These are phyloP conservation scores for Leucophenga varia DNA, from an alignment of 1,140 invertebrate species.

Conservation along the genomic window DNA sequence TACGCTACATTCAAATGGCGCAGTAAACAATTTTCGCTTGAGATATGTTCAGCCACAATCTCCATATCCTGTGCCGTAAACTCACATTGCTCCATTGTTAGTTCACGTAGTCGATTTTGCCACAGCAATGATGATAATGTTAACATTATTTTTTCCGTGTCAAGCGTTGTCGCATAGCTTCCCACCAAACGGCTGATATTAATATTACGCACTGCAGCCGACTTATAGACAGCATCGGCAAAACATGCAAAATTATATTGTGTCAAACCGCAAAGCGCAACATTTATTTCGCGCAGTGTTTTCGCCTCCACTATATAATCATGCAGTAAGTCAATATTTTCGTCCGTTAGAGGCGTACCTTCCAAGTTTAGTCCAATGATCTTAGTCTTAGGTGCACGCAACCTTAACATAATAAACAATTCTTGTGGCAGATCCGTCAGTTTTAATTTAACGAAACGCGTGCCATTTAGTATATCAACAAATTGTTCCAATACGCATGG, in stretches of 20 bases:
- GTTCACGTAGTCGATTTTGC: constrained; percentile 32
- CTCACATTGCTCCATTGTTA: constrained; percentile 35
- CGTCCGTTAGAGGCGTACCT: constrained; percentile 25
- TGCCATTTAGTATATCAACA: constrained; percentile 11
- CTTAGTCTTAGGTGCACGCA: constrained; percentile 22
- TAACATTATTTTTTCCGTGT: constrained; percentile 36
- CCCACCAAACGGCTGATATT: constrained; percentile 28
- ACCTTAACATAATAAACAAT: constrained; percentile 36
- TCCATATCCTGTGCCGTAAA: constrained; percentile 39
- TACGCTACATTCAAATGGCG: constrained; percentile 21
- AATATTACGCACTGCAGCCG: constrained; percentile 17
- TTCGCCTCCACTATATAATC: constrained; percentile 25
- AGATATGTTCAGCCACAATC: constrained; percentile 32
- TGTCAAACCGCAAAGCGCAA: constrained; percentile 28
- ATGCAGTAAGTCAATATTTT: constrained; percentile 16
- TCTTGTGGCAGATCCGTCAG: constrained; percentile 32
- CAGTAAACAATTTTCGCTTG: constrained; percentile 2
- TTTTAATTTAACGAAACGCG: constrained; percentile 25
- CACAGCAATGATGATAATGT: constrained; percentile 30
- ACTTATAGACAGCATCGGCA: constrained; percentile 43
- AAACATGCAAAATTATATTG: constrained; percentile 41
- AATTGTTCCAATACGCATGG: constrained; percentile 24
- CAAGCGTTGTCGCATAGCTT: constrained; percentile 18
- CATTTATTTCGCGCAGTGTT: constrained; percentile 28
- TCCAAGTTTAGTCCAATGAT: constrained; percentile 30